phyloP scores from a whole-genome alignment of 2,888 invertebrate species.

The Polietes domitor region DNA sequence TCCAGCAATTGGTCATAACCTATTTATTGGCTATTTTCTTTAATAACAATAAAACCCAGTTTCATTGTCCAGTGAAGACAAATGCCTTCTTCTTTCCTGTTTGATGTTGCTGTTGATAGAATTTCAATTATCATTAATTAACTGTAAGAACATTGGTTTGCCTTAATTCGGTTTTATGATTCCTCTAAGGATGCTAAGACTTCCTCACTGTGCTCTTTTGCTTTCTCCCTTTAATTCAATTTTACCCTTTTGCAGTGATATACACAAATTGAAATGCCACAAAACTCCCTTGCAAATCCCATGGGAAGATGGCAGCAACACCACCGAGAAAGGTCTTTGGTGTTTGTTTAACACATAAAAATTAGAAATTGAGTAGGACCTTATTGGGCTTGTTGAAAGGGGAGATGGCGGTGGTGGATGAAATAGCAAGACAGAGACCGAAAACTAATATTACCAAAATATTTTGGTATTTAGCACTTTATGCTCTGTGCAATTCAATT shows the following conservation, averaged over 20 bases:
- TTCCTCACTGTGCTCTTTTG: no score
- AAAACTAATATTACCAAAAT: slow-evolving; percentile 2
- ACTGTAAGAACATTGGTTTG: background rate
- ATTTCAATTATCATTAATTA: slow-evolving; percentile 6
- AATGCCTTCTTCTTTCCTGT: no score
- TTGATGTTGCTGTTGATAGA: background rate
- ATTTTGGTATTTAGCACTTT: slow-evolving; percentile 30
- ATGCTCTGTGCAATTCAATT: slow-evolving; percentile 1
- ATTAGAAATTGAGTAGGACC: background rate
- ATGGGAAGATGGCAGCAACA: background rate
- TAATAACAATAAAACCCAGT: no score
- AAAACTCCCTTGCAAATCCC: background rate
- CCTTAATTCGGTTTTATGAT: background rate
- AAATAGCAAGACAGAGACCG: no score
- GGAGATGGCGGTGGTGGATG: no score
- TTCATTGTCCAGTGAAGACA: no score
- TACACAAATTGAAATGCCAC: slow-evolving; percentile 14
- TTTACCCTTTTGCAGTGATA: background rate
- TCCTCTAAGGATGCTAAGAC: background rate
- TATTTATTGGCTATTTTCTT: no score
- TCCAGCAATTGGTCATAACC: no score
- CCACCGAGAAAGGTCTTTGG: background rate
- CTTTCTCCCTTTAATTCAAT: background rate
- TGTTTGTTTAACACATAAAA: background rate
- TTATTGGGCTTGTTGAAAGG: no score